phyloP scores from a whole-genome alignment of 2,888 invertebrate species.

The Agrypnus murinus region DNA sequence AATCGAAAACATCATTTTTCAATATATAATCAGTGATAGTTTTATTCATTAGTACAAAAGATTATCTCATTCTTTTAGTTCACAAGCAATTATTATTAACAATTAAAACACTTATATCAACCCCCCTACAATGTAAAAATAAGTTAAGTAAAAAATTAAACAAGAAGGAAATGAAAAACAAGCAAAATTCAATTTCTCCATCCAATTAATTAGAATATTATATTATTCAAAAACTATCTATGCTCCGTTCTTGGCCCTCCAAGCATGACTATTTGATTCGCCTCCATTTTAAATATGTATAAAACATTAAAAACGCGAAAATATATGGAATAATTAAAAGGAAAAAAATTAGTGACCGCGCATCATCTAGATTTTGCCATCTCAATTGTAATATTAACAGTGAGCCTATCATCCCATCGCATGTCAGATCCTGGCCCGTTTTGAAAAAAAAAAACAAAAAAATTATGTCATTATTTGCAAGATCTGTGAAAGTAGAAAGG shows the following conservation, averaged over 20 bases:
- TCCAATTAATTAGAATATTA: slow-evolving; percentile 50
- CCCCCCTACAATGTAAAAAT: slow-evolving; percentile 56
- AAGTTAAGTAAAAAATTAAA: too few species aligned
- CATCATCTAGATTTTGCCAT: slow-evolving; percentile 49
- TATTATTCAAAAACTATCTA: slow-evolving; percentile 53
- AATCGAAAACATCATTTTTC: too few species aligned
- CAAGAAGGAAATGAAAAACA: slow-evolving; percentile 45
- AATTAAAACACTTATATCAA: slow-evolving; percentile 41
- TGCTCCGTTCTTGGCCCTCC: slow-evolving; percentile 56
- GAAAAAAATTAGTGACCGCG: slow-evolving; percentile 48
- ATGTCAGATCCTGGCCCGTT: slow-evolving; percentile 46
- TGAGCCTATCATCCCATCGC: slow-evolving; percentile 48
- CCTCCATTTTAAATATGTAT: slow-evolving; percentile 37
- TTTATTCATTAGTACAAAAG: too few species aligned
- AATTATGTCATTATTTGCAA: slow-evolving; percentile 38
- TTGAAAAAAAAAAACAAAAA: neutral
- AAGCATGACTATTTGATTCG: slow-evolving; percentile 52
- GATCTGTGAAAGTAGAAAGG: slow-evolving; percentile 38
- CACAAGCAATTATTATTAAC: too few species aligned
- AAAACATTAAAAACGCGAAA: too few species aligned
- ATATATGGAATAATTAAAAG: slow-evolving; percentile 10
- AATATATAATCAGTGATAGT: too few species aligned
- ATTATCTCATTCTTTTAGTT: too few species aligned
- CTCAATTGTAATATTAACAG: slow-evolving; percentile 33
- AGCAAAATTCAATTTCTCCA: slow-evolving; percentile 50